Percentiles rank a stretch among this genome's conserved stretches.
These are phyloP conservation scores for Globia sparganii DNA, from an alignment of 2,888 invertebrate genomes.

Conservation along the genomic window DNA sequence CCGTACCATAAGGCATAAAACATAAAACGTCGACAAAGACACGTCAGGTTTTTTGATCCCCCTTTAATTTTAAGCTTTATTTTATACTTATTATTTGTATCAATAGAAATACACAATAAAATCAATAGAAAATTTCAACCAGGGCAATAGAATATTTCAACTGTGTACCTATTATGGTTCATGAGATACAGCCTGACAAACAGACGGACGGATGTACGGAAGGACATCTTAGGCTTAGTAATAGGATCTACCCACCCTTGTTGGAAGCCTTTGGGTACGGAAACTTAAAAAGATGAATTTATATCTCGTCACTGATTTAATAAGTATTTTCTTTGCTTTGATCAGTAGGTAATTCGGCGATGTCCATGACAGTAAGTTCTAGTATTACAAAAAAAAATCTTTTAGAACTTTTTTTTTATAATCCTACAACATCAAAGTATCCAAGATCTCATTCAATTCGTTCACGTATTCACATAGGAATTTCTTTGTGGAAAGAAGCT, in stretches of 20 bases:
- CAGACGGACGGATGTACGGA: too few species aligned
- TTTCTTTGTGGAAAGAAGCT: slow-evolving; percentile 40
- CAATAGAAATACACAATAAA: background rate
- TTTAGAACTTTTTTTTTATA: background rate
- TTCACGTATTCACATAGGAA: slow-evolving; percentile 30
- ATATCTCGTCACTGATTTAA: background rate
- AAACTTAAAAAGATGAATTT: background rate
- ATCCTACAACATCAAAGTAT: slow-evolving; percentile 30
- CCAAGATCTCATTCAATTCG: slow-evolving; percentile 19
- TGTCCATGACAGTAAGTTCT: background rate
- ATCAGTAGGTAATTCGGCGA: slow-evolving; percentile 6
- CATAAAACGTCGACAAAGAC: too few species aligned
- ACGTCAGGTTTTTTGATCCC: too few species aligned
- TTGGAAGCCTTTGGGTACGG: background rate
- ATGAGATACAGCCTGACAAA: background rate
- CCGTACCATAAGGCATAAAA: too few species aligned
- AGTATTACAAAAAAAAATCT: slow-evolving; percentile 8
- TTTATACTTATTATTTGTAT: too few species aligned
- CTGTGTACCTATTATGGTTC: background rate
- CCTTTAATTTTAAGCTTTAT: too few species aligned
- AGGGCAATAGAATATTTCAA: background rate
- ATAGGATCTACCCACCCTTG: too few species aligned
- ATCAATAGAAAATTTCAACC: too few species aligned
- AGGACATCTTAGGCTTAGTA: too few species aligned
- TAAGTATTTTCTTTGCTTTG: slow-evolving; percentile 1